phyloP scores from a whole-genome alignment of 2,888 invertebrate species.

The Thecocarcelia acutangulata region DNA sequence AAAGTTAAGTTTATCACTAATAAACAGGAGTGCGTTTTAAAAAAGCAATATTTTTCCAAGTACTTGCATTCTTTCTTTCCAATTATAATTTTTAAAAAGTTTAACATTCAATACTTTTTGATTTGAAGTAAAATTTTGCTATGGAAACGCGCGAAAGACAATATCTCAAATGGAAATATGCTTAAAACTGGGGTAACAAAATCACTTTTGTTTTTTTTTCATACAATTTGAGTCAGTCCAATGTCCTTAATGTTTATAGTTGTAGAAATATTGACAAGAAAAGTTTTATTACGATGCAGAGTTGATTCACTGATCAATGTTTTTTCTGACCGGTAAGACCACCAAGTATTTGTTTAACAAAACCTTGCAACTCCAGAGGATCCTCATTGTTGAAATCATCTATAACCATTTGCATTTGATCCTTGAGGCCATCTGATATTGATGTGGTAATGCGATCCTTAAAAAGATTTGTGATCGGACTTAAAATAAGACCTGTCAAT shows the following conservation, averaged over 20 bases:
- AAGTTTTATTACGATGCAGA: background rate
- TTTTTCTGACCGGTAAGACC: slow-evolving; percentile 74
- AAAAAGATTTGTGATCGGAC: slow-evolving; percentile 80
- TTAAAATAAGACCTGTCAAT: slow-evolving; percentile 78
- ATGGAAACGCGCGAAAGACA: too few relatives aligned
- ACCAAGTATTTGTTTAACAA: slow-evolving; percentile 76
- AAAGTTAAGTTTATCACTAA: too few relatives aligned
- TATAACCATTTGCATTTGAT: slow-evolving; percentile 78
- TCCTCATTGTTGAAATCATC: slow-evolving; percentile 80
- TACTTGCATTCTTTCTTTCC: too few relatives aligned
- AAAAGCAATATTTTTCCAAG: too few relatives aligned
- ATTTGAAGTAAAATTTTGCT: too few relatives aligned
- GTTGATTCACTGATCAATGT: background rate
- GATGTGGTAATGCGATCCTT: slow-evolving; percentile 79
- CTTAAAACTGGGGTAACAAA: too few relatives aligned
- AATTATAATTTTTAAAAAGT: too few relatives aligned
- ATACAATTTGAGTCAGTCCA: too few relatives aligned
- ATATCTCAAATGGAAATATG: too few relatives aligned
- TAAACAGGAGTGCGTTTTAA: too few relatives aligned
- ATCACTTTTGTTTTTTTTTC: too few relatives aligned
- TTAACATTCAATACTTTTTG: too few relatives aligned
- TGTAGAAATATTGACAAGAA: background rate
- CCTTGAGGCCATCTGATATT: slow-evolving; percentile 79
- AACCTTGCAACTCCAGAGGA: slow-evolving; percentile 77
- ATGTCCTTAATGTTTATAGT: background rate